Conservation (phyloP, 2,113 vertebrate genomes). For the Tupaia chinensis region DNA sequence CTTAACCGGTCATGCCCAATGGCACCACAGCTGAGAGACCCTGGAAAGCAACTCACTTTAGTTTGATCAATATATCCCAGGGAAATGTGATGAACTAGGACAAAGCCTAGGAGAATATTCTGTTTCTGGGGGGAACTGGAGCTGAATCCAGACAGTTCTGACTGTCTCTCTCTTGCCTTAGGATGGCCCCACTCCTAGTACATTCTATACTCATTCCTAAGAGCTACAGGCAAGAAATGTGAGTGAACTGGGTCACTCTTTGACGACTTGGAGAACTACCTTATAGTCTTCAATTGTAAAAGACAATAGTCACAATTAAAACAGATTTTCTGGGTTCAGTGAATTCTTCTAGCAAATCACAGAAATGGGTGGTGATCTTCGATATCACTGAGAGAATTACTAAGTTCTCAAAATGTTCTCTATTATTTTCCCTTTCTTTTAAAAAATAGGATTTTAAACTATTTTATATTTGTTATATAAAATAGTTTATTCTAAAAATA, state of each 20-base stretch:
- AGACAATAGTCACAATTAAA: background rate
- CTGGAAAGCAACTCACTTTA: background rate
- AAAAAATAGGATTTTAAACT: background rate
- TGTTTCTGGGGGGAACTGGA: background rate
- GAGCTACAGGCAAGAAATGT: background rate
- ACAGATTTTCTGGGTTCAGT: background rate
- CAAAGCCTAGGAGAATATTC: background rate
- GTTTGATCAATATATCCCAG: background rate
- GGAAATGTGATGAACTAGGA: background rate
- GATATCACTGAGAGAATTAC: background rate
- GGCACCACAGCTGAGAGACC: background rate
- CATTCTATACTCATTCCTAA: background rate
- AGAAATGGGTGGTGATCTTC: fast-evolving
- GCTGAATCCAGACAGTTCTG: background rate
- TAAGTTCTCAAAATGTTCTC: background rate
- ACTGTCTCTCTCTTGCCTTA: background rate
- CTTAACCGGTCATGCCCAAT: background rate
- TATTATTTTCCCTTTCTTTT: background rate
- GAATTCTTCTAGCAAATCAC: background rate
- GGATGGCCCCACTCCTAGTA: background rate
- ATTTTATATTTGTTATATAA: background rate
- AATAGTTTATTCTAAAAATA: background rate
- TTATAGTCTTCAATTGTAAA: background rate
- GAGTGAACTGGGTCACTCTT: background rate
- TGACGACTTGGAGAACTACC: background rate